Evolutionary conservation across 2,888 invertebrate species (phyloP).

Genomic region (Agrochola macilenta): DNA sequence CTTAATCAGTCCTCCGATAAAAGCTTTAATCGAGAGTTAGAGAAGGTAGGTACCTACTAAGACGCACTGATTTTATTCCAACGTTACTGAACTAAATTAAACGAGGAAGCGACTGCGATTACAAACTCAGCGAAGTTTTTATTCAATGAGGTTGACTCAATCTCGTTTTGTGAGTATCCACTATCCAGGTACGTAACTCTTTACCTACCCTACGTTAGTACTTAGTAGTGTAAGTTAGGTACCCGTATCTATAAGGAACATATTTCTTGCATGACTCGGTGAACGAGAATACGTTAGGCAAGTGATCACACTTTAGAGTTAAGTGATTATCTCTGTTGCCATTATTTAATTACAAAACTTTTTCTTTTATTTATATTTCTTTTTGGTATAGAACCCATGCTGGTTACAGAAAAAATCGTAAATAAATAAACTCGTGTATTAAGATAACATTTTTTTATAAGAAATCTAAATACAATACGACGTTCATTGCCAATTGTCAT

Average conservation of each 20-base stretch:
- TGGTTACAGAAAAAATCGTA: background rate
- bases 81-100: slow-evolving; percentile 80
- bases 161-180: slow-evolving; percentile 38
- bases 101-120: slow-evolving; percentile 71
- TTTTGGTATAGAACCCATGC: background rate
- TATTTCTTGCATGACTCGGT: background rate
- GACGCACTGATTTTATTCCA: slow-evolving; percentile 81
- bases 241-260: background rate
- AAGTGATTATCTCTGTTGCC: background rate
- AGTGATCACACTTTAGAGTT: slow-evolving; percentile 6
- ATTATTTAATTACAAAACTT: background rate
- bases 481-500: background rate
- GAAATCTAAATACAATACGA: background rate
- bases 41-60: slow-evolving; percentile 78
- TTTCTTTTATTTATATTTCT: background rate
- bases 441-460: background rate
- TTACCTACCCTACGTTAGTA: background rate
- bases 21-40: slow-evolving; percentile 89
- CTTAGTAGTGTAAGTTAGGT: background rate
- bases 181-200: background rate
- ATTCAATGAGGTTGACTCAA: slow-evolving; percentile 61
- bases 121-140: slow-evolving; percentile 71
- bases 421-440: background rate
- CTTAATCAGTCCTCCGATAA: slow-evolving; percentile 90
- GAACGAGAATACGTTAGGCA: background rate